Percentiles rank a stretch among this genome's conserved stretches.
Conservation (phyloP, 2,797 vertebrate genomes). For the Argentina silus region DNA sequence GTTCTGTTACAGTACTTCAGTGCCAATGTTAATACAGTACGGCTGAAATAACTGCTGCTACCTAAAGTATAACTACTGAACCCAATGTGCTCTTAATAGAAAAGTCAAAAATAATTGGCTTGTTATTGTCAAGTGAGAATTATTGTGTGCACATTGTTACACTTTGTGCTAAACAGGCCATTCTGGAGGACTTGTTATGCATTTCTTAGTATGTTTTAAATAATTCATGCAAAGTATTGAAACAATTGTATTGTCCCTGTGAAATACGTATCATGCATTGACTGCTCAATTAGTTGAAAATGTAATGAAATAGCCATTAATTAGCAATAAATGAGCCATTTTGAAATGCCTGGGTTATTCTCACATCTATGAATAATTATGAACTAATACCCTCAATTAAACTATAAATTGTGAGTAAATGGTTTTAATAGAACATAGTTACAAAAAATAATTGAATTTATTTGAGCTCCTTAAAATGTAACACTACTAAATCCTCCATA, state of each 20-base stretch:
- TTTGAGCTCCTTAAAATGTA: conserved; percentile 55
- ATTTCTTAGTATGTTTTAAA: not conserved
- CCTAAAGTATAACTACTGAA: not conserved
- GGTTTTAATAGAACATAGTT: conserved; percentile 22
- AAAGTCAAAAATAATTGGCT: too few relatives aligned
- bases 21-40: not conserved
- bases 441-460: conserved; percentile 33
- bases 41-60: conserved; percentile 12
- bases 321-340: conserved; percentile 29
- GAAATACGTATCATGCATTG: too few relatives aligned
- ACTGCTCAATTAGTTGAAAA: not conserved
- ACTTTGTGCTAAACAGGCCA: too few relatives aligned
- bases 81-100: not conserved
- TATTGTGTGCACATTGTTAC: too few relatives aligned
- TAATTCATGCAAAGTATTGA: not conserved
- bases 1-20: conserved; percentile 4
- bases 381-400: conserved; percentile 45
- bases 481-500: conserved; percentile 15
- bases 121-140: too few relatives aligned
- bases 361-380: conserved; percentile 37
- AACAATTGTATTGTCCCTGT: too few relatives aligned
- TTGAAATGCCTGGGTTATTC: conserved; percentile 37
- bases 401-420: conserved; percentile 51
- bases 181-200: too few relatives aligned
- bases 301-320: not conserved